These are phyloP conservation scores for Tetramorium alpestre DNA, from an alignment of 1,140 invertebrate species.

Conservation along the genomic window DNA sequence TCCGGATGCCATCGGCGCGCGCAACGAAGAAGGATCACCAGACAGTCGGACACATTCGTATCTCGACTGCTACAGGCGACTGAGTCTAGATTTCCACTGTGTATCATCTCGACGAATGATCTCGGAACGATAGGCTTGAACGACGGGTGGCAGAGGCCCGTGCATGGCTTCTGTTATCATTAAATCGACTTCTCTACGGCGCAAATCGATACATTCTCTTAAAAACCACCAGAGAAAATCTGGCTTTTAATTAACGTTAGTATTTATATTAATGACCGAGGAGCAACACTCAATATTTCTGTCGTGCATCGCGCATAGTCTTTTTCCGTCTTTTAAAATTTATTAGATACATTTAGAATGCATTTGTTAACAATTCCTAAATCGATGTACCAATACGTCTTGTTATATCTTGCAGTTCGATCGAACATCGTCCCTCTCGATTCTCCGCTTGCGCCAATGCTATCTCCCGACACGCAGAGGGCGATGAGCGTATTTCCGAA, in stretches of 20 bases:
- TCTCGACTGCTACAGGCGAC: conserved; percentile 46
- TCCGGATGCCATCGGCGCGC: conserved; percentile 52
- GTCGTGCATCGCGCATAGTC: too few relatives aligned
- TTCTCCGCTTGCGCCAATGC: neutral
- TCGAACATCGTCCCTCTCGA: neutral
- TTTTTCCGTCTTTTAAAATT: neutral
- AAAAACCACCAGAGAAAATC: neutral
- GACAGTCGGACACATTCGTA: conserved; percentile 51
- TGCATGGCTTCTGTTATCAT: conserved; percentile 20
- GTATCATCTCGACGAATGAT: conserved; percentile 48
- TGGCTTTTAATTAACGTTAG: neutral
- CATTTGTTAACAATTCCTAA: neutral
- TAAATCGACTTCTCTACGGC: conserved; percentile 1
- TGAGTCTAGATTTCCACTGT: conserved; percentile 34
- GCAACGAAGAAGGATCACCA: conserved; percentile 59
- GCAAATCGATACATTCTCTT: neutral
- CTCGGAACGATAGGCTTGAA: conserved; percentile 22
- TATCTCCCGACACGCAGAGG: conserved; percentile 28
- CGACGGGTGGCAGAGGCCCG: neutral
- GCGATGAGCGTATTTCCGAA: conserved; percentile 57
- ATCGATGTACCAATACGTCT: neutral
- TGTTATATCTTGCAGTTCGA: neutral
- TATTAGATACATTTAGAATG: neutral
- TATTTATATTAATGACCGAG: neutral
- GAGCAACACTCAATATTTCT: too few relatives aligned